Evolutionary conservation across 2,113 vertebrate species (phyloP).

Genomic region (Ramphastos sulfuratus): DNA sequence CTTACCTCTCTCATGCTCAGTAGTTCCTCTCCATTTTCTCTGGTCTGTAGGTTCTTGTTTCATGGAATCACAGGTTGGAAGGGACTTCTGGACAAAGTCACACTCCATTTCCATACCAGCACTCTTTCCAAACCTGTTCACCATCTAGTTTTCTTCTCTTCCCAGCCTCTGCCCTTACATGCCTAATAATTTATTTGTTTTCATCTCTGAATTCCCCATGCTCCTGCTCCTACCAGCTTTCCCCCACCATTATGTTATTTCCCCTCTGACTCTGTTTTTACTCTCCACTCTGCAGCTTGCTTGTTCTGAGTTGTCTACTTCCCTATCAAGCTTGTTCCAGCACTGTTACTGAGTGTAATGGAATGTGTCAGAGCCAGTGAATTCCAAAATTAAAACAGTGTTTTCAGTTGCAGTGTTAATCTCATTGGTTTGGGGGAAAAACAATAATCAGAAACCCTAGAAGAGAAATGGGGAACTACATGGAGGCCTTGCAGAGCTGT

Average conservation of each 20-base stretch:
- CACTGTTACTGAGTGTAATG: neutral
- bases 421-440: no score
- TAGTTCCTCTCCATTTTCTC: neutral
- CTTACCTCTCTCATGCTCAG: neutral
- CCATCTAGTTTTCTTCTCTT: neutral
- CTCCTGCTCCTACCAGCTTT: neutral
- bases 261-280: neutral
- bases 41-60: neutral
- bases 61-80: neutral
- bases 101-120: neutral
- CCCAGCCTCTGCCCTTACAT: neutral
- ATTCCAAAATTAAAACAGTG: neutral
- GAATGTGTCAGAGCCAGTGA: neutral
- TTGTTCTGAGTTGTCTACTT: neutral
- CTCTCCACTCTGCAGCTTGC: neutral
- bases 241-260: neutral
- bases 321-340: neutral
- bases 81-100: neutral
- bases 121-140: neutral
- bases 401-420: no score
- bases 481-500: neutral
- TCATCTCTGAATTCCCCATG: neutral
- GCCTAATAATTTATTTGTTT: neutral
- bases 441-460: no score
- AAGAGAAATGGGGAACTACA: no score